These are phyloP conservation scores for Chauna torquata DNA, from an alignment of 2,113 vertebrate species.

Conservation along the genomic window DNA sequence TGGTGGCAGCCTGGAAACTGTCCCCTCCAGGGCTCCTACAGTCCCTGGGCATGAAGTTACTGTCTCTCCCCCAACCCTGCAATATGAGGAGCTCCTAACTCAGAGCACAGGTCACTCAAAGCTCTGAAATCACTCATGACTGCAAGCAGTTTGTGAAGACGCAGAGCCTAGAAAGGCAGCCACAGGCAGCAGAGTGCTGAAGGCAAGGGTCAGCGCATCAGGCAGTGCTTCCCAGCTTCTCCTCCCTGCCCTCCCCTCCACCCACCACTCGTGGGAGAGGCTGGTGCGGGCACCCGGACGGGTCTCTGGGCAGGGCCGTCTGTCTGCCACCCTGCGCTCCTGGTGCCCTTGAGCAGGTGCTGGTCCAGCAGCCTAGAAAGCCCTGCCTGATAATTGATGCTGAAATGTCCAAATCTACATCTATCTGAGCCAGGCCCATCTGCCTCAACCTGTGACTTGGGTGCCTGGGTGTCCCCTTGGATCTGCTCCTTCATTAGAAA, in stretches of 20 bases:
- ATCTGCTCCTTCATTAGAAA: neutral
- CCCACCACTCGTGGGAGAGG: neutral
- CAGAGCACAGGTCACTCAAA: neutral
- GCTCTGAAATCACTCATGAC: neutral
- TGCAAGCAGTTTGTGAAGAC: neutral
- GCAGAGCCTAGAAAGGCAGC: neutral
- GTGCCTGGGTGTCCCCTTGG: neutral
- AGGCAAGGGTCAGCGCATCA: neutral
- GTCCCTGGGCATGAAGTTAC: neutral
- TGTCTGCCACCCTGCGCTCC: neutral
- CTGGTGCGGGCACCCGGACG: neutral
- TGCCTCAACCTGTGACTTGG: neutral
- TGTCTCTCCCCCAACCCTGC: fast-evolving
- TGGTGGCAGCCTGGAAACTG: fast-evolving
- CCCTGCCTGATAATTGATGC: too few relatives aligned
- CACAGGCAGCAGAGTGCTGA: fast-evolving
- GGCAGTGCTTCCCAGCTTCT: neutral
- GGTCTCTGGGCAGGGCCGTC: neutral
- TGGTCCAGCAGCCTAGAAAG: too few relatives aligned
- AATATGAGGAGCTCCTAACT: neutral
- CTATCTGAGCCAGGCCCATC: neutral
- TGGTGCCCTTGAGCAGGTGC: neutral
- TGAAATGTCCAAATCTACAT: neutral
- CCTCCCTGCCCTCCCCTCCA: neutral
- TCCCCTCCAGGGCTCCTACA: neutral